Percentiles rank a stretch among this genome's conserved stretches.
phyloP scores from a whole-genome alignment of 2,888 invertebrate species.

The Artemia sinica region DNA sequence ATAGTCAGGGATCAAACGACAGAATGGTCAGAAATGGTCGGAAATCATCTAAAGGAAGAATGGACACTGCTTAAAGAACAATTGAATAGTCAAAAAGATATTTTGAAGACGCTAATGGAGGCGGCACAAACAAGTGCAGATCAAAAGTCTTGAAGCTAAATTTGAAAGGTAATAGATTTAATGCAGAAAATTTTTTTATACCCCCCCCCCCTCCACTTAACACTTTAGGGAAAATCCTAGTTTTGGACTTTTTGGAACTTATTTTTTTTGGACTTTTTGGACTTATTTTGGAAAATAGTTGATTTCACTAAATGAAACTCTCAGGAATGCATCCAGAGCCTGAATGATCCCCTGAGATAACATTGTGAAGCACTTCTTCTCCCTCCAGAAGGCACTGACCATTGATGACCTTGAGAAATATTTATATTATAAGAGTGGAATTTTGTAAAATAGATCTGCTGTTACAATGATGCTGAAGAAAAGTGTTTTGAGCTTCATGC shows the following conservation, averaged over 20 bases:
- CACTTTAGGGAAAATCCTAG: not conserved
- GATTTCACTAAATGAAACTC: no score
- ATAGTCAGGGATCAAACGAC: slow-evolving; percentile 79
- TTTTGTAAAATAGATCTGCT: no score
- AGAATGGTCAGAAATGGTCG: slow-evolving; percentile 83
- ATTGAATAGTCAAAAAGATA: slow-evolving; percentile 38
- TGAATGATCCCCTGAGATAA: no score
- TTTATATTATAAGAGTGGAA: not conserved
- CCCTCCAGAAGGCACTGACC: no score
- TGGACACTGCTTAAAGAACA: slow-evolving; percentile 49
- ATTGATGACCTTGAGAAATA: not conserved
- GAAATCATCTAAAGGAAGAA: slow-evolving; percentile 55
- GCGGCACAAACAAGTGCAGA: slow-evolving; percentile 60
- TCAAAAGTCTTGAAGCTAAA: slow-evolving; percentile 72
- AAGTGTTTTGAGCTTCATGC: no score
- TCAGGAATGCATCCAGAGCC: no score
- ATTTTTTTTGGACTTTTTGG: no score
- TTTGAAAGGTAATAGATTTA: slow-evolving; percentile 49
- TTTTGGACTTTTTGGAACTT: not conserved
- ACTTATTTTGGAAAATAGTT: no score
- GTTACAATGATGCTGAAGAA: no score
- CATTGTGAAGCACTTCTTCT: no score
- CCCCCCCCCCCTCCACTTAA: not conserved
- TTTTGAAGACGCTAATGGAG: slow-evolving; percentile 58
- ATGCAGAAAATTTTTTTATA: not conserved